These are phyloP conservation scores for Ceyx cyanopectus DNA, from an alignment of 2,113 vertebrate species.

Conservation along the genomic window DNA sequence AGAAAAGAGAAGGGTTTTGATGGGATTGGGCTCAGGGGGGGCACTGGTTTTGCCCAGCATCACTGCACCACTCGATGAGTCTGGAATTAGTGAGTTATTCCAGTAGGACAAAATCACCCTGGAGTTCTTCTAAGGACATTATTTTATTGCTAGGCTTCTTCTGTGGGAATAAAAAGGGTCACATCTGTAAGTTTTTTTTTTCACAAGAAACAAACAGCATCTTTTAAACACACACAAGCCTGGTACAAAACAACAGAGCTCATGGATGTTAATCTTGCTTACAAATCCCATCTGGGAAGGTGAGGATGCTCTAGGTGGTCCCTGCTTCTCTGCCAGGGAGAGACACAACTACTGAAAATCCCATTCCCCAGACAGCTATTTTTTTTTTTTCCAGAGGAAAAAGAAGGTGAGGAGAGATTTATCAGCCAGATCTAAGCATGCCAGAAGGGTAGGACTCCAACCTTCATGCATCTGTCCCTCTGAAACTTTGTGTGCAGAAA, in stretches of 20 bases:
- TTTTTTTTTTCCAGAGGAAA: slow-evolving; percentile 28
- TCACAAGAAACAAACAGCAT: background rate
- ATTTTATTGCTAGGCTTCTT: background rate
- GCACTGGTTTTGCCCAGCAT: background rate
- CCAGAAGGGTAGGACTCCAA: slow-evolving; percentile 39
- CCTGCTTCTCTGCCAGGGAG: background rate
- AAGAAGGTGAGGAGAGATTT: slow-evolving; percentile 24
- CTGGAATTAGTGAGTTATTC: background rate
- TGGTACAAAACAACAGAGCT: slow-evolving; percentile 26
- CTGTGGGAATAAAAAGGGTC: background rate
- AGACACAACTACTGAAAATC: slow-evolving; percentile 16
- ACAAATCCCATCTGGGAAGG: slow-evolving; percentile 44
- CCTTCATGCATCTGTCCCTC: slow-evolving; percentile 45
- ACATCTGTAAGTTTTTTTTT: background rate
- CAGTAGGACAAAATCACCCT: background rate
- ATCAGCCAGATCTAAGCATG: slow-evolving; percentile 37
- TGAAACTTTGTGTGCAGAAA: slow-evolving; percentile 64
- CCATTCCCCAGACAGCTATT: background rate
- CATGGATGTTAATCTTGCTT: background rate
- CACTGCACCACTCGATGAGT: background rate
- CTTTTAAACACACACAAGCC: slow-evolving; percentile 5
- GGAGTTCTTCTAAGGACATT: background rate
- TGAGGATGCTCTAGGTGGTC: slow-evolving; percentile 42
- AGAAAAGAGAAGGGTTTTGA: background rate
- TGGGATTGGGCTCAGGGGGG: background rate